phyloP scores from a whole-genome alignment of 2,888 invertebrate species.

The Julus scanicus region DNA sequence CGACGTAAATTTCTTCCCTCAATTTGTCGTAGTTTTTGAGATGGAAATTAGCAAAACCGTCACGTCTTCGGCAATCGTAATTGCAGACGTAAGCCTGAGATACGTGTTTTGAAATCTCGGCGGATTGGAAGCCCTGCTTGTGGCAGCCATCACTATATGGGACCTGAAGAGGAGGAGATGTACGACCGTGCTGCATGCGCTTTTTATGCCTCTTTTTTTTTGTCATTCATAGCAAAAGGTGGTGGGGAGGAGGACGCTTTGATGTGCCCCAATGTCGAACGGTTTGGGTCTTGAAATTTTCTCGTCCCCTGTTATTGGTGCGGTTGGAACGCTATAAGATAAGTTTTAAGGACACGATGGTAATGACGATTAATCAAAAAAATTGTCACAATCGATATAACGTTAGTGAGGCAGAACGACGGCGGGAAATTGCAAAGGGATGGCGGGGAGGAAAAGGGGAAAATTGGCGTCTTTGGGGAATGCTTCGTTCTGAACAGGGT shows the following conservation, averaged over 20 bases:
- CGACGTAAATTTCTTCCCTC: neutral
- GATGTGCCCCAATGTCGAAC: too few species aligned
- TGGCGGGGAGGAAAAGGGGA: too few species aligned
- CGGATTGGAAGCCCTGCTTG: neutral
- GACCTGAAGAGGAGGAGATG: neutral
- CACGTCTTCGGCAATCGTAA: slow-evolving; percentile 18
- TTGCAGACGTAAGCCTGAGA: slow-evolving; percentile 21
- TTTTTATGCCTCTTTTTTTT: neutral
- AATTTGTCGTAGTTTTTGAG: slow-evolving; percentile 33
- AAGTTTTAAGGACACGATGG: slow-evolving; percentile 30
- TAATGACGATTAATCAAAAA: slow-evolving; percentile 33
- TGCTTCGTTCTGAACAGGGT: neutral
- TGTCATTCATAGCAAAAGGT: neutral
- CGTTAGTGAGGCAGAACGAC: neutral
- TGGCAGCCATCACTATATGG: neutral
- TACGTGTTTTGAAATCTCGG: slow-evolving; percentile 33
- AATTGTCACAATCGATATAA: slow-evolving; percentile 12
- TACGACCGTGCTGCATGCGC: neutral
- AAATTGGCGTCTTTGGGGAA: slow-evolving; percentile 13
- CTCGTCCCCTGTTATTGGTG: neutral
- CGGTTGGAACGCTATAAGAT: neutral
- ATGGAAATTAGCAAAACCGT: slow-evolving; percentile 24
- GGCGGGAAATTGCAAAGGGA: neutral
- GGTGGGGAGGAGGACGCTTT: neutral
- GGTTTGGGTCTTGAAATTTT: neutral